Percentiles rank a stretch among this genome's conserved stretches.
These are phyloP conservation scores for Anniella stebbinsi DNA, from an alignment of 2,797 vertebrate genomes.

Conservation along the genomic window DNA sequence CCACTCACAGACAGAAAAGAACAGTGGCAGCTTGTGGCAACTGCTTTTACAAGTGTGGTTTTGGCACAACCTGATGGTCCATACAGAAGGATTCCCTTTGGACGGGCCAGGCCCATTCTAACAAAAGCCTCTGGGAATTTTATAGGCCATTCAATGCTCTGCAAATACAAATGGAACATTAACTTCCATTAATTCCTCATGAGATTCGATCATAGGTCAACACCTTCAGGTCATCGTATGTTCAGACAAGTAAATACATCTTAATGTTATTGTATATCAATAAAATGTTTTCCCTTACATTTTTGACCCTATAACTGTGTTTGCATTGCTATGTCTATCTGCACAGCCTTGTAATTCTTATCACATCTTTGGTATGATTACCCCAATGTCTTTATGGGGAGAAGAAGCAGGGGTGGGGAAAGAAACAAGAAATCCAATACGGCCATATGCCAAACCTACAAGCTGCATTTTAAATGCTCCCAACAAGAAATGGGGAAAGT, in stretches of 20 bases:
- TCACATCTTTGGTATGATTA: neutral
- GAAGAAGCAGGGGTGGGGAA: too few species aligned
- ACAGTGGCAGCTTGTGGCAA: conserved; percentile 86
- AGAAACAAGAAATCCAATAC: too few species aligned
- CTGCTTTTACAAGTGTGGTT: conserved; percentile 90
- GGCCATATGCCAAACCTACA: too few species aligned
- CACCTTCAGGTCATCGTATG: neutral
- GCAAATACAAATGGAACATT: conserved; percentile 44
- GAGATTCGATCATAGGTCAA: neutral
- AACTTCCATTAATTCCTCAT: neutral
- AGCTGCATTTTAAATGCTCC: too few species aligned
- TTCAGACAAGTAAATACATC: neutral
- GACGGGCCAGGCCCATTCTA: conserved; percentile 88
- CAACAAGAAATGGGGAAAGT: too few species aligned
- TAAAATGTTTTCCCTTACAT: neutral
- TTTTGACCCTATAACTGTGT: neutral
- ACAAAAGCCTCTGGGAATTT: conserved; percentile 89
- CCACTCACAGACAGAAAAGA: conserved; percentile 90
- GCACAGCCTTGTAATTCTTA: neutral
- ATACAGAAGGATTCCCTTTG: conserved; percentile 90
- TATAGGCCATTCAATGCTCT: conserved; percentile 96
- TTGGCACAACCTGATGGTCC: conserved; percentile 96
- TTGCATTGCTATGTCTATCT: neutral
- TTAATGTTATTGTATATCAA: neutral
- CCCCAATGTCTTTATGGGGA: neutral